Evolutionary conservation across 2,888 invertebrate genomes (phyloP).

Genomic region (Aphidius colemani): DNA sequence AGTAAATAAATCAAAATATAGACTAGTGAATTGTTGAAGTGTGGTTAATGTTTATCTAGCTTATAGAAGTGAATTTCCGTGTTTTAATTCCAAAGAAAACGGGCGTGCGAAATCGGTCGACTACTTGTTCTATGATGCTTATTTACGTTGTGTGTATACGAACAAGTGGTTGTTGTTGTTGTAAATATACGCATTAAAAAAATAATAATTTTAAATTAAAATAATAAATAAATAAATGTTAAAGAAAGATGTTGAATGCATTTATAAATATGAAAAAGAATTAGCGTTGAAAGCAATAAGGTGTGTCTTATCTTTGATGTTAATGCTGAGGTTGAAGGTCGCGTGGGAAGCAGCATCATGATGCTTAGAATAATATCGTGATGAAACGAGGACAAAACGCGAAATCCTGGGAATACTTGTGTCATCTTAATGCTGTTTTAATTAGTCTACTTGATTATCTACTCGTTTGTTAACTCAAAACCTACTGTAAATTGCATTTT

Average conservation of each 20-base stretch:
- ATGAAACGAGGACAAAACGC: slow-evolving; percentile 15
- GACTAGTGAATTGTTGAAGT: slow-evolving; percentile 4
- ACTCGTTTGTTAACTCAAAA: too few relatives aligned
- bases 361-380: slow-evolving; percentile 15
- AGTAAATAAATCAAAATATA: background rate
- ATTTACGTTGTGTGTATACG: too few relatives aligned
- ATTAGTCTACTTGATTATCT: background rate
- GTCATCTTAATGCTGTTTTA: slow-evolving; percentile 13
- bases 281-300: background rate
- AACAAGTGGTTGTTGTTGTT: too few relatives aligned
- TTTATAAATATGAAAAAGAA: background rate
- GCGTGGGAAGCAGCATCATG: slow-evolving; percentile 48
- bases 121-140: background rate
- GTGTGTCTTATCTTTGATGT: slow-evolving; percentile 16
- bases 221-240: too few relatives aligned
- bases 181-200: too few relatives aligned
- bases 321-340: slow-evolving; percentile 39
- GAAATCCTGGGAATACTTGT: slow-evolving; percentile 29
- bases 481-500: too few relatives aligned
- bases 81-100: slow-evolving; percentile 14
- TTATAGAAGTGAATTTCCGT: slow-evolving; percentile 14
- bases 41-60: slow-evolving; percentile 1
- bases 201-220: too few relatives aligned
- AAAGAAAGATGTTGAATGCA: background rate
- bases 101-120: slow-evolving; percentile 26